Base-by-base conservation (phyloP, 2,797 vertebrate species). In the Sebastolobus alascanus region DNA sequence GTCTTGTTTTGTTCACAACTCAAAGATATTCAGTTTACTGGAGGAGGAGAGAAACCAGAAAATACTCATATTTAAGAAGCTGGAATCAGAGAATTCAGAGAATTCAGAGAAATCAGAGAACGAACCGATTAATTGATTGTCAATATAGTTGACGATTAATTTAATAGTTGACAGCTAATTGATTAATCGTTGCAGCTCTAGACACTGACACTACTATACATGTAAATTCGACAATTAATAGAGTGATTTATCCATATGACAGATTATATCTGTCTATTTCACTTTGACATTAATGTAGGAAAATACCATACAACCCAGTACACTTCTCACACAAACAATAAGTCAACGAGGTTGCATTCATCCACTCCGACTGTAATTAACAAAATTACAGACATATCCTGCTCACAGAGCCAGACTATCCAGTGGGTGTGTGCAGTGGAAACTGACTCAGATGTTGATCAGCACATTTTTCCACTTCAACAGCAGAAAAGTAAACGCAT, bases 331-430 rank as follows among this genome's bases (percentile, higher is more conserved):
- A 59, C 68, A 59, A 27, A 54, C 25, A 64, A 7, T 4, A 10
- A n/a, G 22, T 18, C 5, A 25, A 12, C 27, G 5, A 12, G 56
- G 40, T 37, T 52, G 12, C 18, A 68, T 74, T 66, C 40, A 61
- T 27, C 11, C 22, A 18, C 9, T 27, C 29, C 40, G 7, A 58
- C 65, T 76, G 59, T 50, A 22, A 43, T 69, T 60, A 54, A 31
- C 18, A 43, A 16, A 63, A 40, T 82, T 73, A 38, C 43, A 74
- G 11, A 58, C n/a, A 27, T 38, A 18, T 73, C 31, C 8, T 81
- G 22, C 60, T 50, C 55, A 66, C 12, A 33, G 3, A 27, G 37
- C 2, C 33, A 69, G 1, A 72, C 29, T 29, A 10, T 38, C 11
- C 2, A 64, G 8, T 10, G 9, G 7, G 4, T 83, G 27, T 40